phyloP scores from a whole-genome alignment of 2,113 vertebrate species.

The Gallinago undulata region DNA sequence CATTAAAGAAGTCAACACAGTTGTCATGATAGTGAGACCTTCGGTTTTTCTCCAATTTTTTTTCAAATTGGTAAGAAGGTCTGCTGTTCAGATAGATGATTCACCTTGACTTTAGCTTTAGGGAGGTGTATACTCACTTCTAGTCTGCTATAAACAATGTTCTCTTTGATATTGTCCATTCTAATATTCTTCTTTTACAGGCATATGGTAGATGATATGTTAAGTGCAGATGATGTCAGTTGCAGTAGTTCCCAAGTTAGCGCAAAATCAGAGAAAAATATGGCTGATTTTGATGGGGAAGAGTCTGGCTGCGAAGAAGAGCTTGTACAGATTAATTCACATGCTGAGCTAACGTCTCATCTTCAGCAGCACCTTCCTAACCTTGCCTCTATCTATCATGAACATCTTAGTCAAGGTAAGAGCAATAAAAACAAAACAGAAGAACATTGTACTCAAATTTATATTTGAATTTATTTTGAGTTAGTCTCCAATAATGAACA shows the following conservation, averaged over 20 bases:
- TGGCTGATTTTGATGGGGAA: slow-evolving; percentile 98
- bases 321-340: slow-evolving; percentile 97
- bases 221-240: slow-evolving; percentile 97
- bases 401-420: slow-evolving; percentile 96
- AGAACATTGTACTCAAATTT: not conserved
- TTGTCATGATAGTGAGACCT: not conserved
- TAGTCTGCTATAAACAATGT: not conserved
- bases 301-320: slow-evolving; percentile 99
- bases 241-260: slow-evolving; percentile 99
- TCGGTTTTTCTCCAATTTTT: not conserved
- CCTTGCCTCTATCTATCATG: slow-evolving; percentile 97
- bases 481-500: not conserved
- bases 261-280: slow-evolving; percentile 99
- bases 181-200: slow-evolving; percentile 69
- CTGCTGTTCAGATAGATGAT: not conserved
- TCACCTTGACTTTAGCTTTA: not conserved
- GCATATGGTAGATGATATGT: slow-evolving; percentile 97
- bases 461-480: not conserved
- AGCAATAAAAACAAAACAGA: not conserved
- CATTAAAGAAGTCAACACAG: not conserved
- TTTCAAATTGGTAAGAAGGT: not conserved
- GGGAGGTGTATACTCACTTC: not conserved
- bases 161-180: not conserved
- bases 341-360: slow-evolving; percentile 96
- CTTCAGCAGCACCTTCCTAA: slow-evolving; percentile 98